Evolutionary conservation across 1,140 invertebrate species (phyloP).

Genomic region (Drosophila mayri): DNA sequence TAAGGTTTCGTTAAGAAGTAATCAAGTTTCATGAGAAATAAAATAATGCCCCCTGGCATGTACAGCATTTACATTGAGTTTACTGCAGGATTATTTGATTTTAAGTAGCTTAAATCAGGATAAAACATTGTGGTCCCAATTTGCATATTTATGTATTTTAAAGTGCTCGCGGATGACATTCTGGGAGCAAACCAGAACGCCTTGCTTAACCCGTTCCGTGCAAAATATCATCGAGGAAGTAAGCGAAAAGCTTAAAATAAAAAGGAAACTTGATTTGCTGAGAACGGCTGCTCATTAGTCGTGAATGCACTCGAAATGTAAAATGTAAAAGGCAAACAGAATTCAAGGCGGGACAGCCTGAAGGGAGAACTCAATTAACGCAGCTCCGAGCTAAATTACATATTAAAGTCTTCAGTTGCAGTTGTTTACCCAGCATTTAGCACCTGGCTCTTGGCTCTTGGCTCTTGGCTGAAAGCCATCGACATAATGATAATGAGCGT

Average conservation of each 20-base stretch:
- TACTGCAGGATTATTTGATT: background rate
- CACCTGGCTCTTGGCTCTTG: slow-evolving; percentile 31
- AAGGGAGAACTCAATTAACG: slow-evolving; percentile 47
- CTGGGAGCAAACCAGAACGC: slow-evolving; percentile 20
- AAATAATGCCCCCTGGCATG: background rate
- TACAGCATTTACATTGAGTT: background rate
- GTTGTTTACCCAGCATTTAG: slow-evolving; percentile 22
- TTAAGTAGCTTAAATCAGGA: slow-evolving; percentile 1
- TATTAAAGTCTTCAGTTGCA: slow-evolving; percentile 14
- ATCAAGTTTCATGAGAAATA: background rate
- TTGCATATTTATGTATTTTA: slow-evolving; percentile 5
- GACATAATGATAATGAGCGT: slow-evolving; percentile 42
- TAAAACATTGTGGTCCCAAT: background rate
- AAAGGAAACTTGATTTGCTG: slow-evolving; percentile 51
- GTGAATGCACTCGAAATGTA: slow-evolving; percentile 54
- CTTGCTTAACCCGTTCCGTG: slow-evolving; percentile 20
- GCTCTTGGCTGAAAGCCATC: slow-evolving; percentile 25
- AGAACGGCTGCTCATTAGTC: slow-evolving; percentile 16
- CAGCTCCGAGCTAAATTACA: slow-evolving; percentile 22
- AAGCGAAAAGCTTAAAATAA: slow-evolving; percentile 35
- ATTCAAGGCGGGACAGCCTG: slow-evolving; percentile 61
- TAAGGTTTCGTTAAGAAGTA: background rate
- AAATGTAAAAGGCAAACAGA: slow-evolving; percentile 59
- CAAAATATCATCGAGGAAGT: slow-evolving; percentile 27
- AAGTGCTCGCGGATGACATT: background rate